Conservation (phyloP, 2,113 vertebrate genomes). For the Hemiprocne comata region DNA sequence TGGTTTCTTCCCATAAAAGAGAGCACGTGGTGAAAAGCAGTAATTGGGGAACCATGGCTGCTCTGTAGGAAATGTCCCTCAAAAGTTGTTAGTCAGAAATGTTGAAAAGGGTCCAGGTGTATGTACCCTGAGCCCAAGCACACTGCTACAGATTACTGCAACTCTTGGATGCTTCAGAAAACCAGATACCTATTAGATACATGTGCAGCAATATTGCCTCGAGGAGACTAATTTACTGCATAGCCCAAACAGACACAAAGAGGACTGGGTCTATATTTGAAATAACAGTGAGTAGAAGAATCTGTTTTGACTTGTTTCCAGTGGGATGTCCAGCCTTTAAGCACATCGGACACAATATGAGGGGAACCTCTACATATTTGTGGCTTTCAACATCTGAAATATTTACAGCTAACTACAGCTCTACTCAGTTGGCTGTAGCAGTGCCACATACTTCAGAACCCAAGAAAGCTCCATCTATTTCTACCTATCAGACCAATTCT, state of each 20-base stretch:
- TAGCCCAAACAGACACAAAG: neutral
- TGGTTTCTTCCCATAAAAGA: neutral
- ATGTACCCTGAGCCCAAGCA: neutral
- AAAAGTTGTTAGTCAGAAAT: neutral
- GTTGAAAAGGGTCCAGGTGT: neutral
- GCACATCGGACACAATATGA: neutral
- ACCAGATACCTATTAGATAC: neutral
- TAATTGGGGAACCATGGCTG: neutral
- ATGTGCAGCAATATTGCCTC: accelerated
- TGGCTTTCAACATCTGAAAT: neutral
- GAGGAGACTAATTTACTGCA: neutral
- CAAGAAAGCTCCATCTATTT: neutral
- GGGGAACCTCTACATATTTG: constrained; percentile 9
- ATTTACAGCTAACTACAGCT: neutral
- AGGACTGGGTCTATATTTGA: neutral
- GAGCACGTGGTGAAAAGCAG: neutral
- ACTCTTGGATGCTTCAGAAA: neutral
- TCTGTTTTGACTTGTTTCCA: neutral
- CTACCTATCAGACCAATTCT: neutral
- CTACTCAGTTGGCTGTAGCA: neutral
- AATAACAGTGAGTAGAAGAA: neutral
- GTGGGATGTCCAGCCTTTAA: neutral
- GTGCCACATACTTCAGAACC: neutral
- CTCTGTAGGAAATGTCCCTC: neutral
- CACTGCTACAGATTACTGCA: neutral